These are phyloP conservation scores for Rhea americana DNA, from an alignment of 2,113 vertebrate species.

Conservation along the genomic window DNA sequence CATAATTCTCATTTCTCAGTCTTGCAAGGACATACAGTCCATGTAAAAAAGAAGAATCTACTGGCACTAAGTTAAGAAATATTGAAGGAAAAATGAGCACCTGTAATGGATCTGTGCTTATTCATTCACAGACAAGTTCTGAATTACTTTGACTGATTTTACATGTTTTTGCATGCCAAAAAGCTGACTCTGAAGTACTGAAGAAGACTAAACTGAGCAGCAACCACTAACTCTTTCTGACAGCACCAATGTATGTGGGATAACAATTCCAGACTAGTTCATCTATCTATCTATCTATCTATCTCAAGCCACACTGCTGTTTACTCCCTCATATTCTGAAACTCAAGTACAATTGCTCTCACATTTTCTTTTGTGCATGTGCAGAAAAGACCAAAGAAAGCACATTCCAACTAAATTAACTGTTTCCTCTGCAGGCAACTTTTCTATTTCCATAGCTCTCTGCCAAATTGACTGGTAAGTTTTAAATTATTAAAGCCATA, in stretches of 20 bases:
- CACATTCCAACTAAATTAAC: not conserved
- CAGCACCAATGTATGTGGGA: not conserved
- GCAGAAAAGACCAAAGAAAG: not conserved
- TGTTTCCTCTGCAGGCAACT: not conserved
- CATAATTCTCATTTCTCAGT: not conserved
- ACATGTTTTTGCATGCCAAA: not conserved
- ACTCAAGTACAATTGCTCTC: not conserved
- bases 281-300: no score
- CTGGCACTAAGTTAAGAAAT: not conserved
- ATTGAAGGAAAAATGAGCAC: not conserved
- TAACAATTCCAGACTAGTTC: not conserved
- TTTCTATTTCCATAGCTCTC: not conserved
- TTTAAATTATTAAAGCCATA: not conserved
- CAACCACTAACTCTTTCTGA: not conserved
- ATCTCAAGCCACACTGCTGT: not conserved
- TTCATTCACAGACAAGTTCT: not conserved
- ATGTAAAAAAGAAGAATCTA: not conserved
- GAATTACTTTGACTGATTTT: not conserved
- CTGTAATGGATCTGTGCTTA: not conserved
- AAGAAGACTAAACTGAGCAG: not conserved
- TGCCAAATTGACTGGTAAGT: not conserved
- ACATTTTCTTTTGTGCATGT: not conserved
- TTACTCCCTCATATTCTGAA: not conserved
- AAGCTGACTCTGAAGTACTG: not conserved
- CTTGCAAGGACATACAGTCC: not conserved